Percentiles rank a stretch among this genome's conserved stretches.
These are phyloP conservation scores for Gortyna flavago DNA, from an alignment of 2,888 invertebrate genomes.

Conservation along the genomic window DNA sequence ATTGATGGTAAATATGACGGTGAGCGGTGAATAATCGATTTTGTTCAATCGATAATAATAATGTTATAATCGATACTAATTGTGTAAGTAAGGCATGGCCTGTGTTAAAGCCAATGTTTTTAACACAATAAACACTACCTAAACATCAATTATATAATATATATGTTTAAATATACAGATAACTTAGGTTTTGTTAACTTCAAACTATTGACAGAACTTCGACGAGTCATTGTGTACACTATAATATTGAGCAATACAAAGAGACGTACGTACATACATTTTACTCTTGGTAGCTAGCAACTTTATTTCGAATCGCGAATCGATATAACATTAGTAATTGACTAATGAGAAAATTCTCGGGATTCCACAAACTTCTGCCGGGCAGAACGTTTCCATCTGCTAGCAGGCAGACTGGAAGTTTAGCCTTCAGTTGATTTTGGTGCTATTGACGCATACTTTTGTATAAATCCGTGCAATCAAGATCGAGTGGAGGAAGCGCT, in stretches of 20 bases:
- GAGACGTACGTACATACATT: constrained; percentile 1
- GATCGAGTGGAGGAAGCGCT: not conserved
- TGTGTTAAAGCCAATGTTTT: not conserved
- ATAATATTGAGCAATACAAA: not conserved
- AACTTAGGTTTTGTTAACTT: not conserved
- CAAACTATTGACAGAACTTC: not conserved
- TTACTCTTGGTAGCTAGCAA: constrained; percentile 2
- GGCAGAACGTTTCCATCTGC: constrained; percentile 46
- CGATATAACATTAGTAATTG: constrained; percentile 50
- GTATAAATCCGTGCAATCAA: not conserved
- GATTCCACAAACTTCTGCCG: constrained; percentile 43
- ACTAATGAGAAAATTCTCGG: constrained; percentile 59
- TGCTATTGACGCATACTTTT: constrained; percentile 17
- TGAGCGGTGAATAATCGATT: constrained; percentile 18
- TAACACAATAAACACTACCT: not conserved
- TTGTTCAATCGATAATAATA: constrained; percentile 10
- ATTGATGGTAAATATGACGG: constrained; percentile 11
- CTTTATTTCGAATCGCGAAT: constrained; percentile 34
- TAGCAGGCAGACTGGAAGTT: constrained; percentile 22
- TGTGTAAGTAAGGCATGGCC: not conserved
- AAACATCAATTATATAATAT: not conserved
- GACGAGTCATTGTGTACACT: not conserved
- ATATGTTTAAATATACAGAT: not conserved
- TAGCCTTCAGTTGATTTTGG: constrained; percentile 35
- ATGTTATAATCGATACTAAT: not conserved